Base-by-base conservation (phyloP, 2,888 invertebrate genomes). In the Sarcophaga variegata region DNA sequence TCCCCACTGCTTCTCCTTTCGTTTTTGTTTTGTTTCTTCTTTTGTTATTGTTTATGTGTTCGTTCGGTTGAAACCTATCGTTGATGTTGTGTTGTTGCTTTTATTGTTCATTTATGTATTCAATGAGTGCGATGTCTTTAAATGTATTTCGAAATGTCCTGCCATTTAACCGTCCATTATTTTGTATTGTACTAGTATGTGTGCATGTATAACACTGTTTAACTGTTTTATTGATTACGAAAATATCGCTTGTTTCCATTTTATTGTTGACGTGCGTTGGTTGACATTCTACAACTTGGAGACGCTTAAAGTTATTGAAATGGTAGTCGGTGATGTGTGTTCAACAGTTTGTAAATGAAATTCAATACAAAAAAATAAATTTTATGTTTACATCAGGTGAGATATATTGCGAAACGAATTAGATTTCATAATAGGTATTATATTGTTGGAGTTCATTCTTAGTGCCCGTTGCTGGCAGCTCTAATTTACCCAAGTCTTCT, bases 61-160 rank as follows among this genome's bases (percentile, higher is more conserved):
- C 47, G 17, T 67, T 67, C 67, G 59, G 62, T 67, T 49, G 27
- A 74, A 69, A 25, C 62, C 60, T 14, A 49, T 20, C n/a, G 20
- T 62, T 62, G 5, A 5, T 62, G 10, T 20, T 62, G 17, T 62
- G 17, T 62, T 90, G 88, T 90, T 89, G 83, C 83, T 87, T 88
- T 89, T 89, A 88, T 89, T 90, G 90, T 90, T 91, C 90, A 90
- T 14, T 14, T 49, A 14, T 90, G 88, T 70, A 76, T 66, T 59
- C 70, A 80, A 70, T 76, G 22, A 75, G 67, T 25, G 64, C 64
- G 27, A 49, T 27, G 63, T 14, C 45, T 74, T 17, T 72, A 69
- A 85, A 70, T 75, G n/a, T 81, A 62, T 81, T 69, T 76, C 14
- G 81, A 70, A 77, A 75, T 82, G 88, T 91, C 63, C 81, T 81